These are phyloP conservation scores for Halcyon chelicuti DNA, from an alignment of 2,797 vertebrate genomes.

Conservation along the genomic window DNA sequence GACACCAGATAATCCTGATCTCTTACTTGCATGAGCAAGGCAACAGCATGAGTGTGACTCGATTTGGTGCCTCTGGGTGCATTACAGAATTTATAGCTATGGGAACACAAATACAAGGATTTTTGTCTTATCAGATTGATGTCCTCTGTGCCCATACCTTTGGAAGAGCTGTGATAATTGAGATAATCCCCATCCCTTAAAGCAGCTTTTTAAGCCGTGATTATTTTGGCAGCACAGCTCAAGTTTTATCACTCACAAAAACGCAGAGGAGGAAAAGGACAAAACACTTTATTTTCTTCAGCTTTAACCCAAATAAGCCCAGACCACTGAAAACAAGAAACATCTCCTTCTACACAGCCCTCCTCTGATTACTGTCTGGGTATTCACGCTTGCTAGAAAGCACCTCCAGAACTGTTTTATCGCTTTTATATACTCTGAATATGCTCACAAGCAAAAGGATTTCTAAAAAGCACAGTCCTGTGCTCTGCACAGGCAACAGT, in stretches of 20 bases:
- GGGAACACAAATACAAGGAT: constrained; percentile 46
- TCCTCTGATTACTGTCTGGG: neutral
- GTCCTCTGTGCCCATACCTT: constrained; percentile 62
- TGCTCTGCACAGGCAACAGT: accelerated
- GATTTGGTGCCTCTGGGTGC: neutral
- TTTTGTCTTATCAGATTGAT: constrained; percentile 65
- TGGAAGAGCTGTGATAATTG: constrained; percentile 60
- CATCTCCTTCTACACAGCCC: neutral
- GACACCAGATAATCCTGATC: neutral
- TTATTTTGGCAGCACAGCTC: constrained; percentile 62
- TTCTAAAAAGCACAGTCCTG: neutral
- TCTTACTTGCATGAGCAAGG: neutral
- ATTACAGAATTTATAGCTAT: constrained; percentile 38
- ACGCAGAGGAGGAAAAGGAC: constrained; percentile 26
- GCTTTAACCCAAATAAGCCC: constrained; percentile 19
- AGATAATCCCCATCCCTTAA: constrained; percentile 60
- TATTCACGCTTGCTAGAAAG: neutral
- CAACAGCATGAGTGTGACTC: neutral
- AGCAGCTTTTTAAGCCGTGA: constrained; percentile 55
- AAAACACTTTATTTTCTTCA: neutral
- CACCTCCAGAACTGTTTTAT: neutral
- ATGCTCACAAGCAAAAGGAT: neutral
- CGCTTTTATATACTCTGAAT: neutral
- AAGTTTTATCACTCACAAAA: constrained; percentile 51
- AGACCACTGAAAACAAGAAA: neutral